Evolutionary conservation across 2,113 vertebrate genomes (phyloP), one percentile per base, ranked within the genome.

Genomic region (Lota lota): DNA sequence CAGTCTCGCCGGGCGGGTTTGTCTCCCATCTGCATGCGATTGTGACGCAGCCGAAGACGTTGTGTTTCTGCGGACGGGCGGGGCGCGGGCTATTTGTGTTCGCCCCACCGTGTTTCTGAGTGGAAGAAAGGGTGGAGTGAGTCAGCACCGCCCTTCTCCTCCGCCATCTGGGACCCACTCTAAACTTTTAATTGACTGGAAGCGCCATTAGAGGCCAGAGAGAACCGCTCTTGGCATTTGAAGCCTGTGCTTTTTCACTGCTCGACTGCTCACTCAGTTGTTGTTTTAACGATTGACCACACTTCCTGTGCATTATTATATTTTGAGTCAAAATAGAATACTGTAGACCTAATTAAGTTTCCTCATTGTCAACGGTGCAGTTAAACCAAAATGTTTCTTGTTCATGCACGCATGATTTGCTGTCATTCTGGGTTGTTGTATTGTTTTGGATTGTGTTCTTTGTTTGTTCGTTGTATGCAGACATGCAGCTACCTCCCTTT

Each of bases 31-130:
- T 83, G 78, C 67, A 62, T 72, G 28, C 67, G 69, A 70, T 79
- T 81, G 75, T 59, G 76, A 79, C 68, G 19, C 15, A 70, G 64
- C 67, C 53, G 56, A 50, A 66, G 75, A 69, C 57, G 40, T 47
- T 12, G 40, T 66, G 78, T 80, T 83, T 65, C 63, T 53, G 60
- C 73, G 77, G 77, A 82, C 79, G 28, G 85, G 89, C 85, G 89
- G 83, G 70, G 58, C 81, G 86, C 85, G 79, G 40, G 81, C 89
- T 89, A 89, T 89, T 89, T 87, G 84, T 79, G 86, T 75, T 77
- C 78, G 79, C 77, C 68, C 84, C 79, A 66, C 80, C 80, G 79
- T 76, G 74, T 84, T 82, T 70, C 76, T 72, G 69, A 67, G 69
- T 75, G 78, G 79, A 81, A 68, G 70, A 86, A 81, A 11, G 80